Percentiles rank a stretch among this genome's conserved stretches.
Conservation (phyloP, 1,140 invertebrate genomes). For the Halesus radiatus region DNA sequence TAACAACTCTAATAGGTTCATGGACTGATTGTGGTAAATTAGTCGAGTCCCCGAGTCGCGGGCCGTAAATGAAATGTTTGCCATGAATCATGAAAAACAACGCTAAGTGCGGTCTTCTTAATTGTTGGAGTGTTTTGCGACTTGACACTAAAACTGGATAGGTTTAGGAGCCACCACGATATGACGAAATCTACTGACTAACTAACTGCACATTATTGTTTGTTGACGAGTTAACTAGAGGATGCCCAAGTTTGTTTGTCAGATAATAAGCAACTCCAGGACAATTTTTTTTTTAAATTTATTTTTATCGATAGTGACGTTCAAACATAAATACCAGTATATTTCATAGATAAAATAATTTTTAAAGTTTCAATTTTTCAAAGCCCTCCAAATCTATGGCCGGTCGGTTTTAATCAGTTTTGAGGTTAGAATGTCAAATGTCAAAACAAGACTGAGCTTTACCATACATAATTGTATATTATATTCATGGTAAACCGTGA, state of each 20-base stretch:
- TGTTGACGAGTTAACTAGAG: not conserved
- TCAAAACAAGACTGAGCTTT: no score
- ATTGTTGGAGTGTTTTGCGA: conserved; percentile 13
- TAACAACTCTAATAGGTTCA: not conserved
- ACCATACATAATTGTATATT: no score
- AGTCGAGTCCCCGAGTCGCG: conserved; percentile 1
- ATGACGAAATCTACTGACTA: conserved; percentile 14
- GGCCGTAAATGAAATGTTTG: conserved; percentile 11
- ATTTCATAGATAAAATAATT: no score
- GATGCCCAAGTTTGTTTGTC: not conserved
- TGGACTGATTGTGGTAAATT: conserved; percentile 27
- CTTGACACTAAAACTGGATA: not conserved
- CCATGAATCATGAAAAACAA: conserved; percentile 22
- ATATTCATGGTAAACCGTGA: no score
- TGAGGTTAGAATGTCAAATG: no score
- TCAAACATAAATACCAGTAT: no score
- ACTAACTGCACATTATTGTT: not conserved
- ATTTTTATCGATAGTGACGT: no score
- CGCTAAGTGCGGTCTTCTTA: conserved; percentile 19
- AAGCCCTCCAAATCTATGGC: no score
- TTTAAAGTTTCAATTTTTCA: no score
- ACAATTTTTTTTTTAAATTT: no score
- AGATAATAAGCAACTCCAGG: no score
- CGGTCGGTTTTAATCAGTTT: no score
- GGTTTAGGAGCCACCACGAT: not conserved